phyloP scores from a whole-genome alignment of 2,113 vertebrate genomes.

The Corydoras sp. region DNA sequence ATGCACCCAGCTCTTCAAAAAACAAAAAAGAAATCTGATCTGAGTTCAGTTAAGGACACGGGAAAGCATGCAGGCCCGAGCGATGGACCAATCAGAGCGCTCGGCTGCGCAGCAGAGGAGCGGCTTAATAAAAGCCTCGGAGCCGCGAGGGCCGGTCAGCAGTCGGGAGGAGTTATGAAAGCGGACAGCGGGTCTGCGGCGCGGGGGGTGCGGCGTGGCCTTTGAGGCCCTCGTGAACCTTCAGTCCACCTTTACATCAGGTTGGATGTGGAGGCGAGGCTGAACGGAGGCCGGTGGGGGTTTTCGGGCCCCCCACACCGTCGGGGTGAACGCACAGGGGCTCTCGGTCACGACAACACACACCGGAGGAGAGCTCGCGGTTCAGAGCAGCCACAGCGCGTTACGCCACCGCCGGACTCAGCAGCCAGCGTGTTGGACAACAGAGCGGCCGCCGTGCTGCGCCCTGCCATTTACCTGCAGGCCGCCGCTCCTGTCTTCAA shows the following conservation, averaged over 20 bases:
- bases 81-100: not conserved
- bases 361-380: constrained; percentile 25
- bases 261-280: constrained; percentile 10
- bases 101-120: not conserved
- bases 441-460: constrained; percentile 32
- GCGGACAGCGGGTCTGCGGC: not conserved
- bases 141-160: not conserved
- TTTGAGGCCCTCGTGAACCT: constrained; percentile 9
- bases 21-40: too few species aligned
- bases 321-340: constrained; percentile 18
- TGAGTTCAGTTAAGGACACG: too few species aligned
- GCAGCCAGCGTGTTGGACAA: constrained; percentile 38
- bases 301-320: constrained; percentile 3
- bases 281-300: constrained; percentile 18
- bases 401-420: constrained; percentile 33
- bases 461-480: constrained; percentile 44
- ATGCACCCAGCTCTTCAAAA: too few species aligned
- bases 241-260: constrained; percentile 22
- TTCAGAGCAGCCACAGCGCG: constrained; percentile 33
- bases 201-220: not conserved
- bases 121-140: not conserved
- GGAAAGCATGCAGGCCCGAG: too few species aligned
- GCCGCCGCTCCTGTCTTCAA: constrained; percentile 34
- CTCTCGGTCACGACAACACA: constrained; percentile 24
- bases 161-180: not conserved